A percentile compares a stretch with the other conserved stretches of the same genome.
Conservation (phyloP, 2,113 vertebrate species). For the Ciconia maguari region DNA sequence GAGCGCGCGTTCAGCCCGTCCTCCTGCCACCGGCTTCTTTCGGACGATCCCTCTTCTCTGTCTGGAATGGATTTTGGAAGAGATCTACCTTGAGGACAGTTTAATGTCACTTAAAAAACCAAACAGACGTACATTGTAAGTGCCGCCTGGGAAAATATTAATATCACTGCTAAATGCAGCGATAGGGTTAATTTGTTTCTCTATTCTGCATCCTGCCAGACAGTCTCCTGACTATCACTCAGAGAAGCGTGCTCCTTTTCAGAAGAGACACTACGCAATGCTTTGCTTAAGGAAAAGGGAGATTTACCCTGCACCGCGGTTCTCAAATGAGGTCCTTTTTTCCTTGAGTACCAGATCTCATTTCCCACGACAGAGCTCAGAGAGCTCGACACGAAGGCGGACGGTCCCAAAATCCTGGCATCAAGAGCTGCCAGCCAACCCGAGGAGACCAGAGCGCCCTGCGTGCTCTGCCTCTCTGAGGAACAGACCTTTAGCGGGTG, state of each 20-base stretch:
- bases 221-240: neutral
- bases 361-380: neutral
- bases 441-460: neutral
- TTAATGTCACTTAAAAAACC: neutral
- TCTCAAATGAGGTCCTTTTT: neutral
- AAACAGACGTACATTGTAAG: neutral
- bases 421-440: neutral
- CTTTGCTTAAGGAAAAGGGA: neutral
- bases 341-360: neutral
- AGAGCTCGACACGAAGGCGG: neutral
- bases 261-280: neutral
- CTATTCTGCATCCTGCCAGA: neutral
- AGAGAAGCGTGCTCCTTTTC: neutral
- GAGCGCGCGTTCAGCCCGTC: rapidly evolving
- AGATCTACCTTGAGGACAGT: neutral
- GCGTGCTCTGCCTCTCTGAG: neutral
- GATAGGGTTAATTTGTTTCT: neutral
- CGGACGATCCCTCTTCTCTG: neutral
- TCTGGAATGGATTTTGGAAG: neutral
- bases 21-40: neutral
- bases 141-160: neutral
- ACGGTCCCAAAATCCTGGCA: neutral
- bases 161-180: neutral
- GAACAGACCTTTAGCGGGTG: neutral
- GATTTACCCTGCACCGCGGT: neutral